These are phyloP conservation scores for Drosophila vallismaia DNA, from an alignment of 2,888 invertebrate genomes.

Conservation along the genomic window DNA sequence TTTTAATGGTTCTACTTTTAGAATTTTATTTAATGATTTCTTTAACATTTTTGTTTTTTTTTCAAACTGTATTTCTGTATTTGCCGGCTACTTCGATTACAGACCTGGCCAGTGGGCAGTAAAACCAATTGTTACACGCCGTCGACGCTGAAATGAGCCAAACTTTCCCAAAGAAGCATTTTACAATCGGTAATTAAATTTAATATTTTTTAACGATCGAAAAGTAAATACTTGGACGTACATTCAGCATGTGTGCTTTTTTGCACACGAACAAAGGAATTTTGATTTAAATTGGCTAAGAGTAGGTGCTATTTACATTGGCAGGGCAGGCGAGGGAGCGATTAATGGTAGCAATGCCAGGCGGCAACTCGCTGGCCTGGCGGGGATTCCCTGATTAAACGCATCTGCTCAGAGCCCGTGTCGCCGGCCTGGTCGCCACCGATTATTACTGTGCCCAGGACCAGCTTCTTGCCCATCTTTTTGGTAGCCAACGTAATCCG, in stretches of 20 bases:
- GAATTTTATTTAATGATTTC: not conserved
- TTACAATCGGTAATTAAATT: slow-evolving; percentile 30
- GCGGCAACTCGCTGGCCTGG: slow-evolving; percentile 79
- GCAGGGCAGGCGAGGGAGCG: not conserved
- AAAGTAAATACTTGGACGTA: slow-evolving; percentile 22
- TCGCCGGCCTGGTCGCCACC: slow-evolving; percentile 63
- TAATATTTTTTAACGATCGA: slow-evolving; percentile 36
- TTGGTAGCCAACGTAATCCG: slow-evolving; percentile 82
- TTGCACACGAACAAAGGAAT: slow-evolving; percentile 8
- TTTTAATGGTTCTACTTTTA: too few relatives aligned
- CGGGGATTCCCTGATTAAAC: slow-evolving; percentile 66
- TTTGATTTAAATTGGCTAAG: slow-evolving; percentile 21
- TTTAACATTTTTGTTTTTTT: not conserved
- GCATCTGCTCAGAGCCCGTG: slow-evolving; percentile 79
- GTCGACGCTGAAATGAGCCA: slow-evolving; percentile 30
- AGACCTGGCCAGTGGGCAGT: slow-evolving; percentile 13
- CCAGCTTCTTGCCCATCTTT: slow-evolving; percentile 83
- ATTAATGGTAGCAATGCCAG: slow-evolving; percentile 83
- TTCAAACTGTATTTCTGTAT: slow-evolving; percentile 2
- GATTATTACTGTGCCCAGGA: slow-evolving; percentile 81
- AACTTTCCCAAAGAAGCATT: slow-evolving; percentile 46
- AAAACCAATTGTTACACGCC: slow-evolving; percentile 35
- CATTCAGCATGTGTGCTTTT: slow-evolving; percentile 4
- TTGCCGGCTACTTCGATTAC: slow-evolving; percentile 13
- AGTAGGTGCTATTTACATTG: slow-evolving; percentile 22